Evolutionary conservation across 2,113 vertebrate genomes (phyloP).

Genomic region (Caretta caretta): DNA sequence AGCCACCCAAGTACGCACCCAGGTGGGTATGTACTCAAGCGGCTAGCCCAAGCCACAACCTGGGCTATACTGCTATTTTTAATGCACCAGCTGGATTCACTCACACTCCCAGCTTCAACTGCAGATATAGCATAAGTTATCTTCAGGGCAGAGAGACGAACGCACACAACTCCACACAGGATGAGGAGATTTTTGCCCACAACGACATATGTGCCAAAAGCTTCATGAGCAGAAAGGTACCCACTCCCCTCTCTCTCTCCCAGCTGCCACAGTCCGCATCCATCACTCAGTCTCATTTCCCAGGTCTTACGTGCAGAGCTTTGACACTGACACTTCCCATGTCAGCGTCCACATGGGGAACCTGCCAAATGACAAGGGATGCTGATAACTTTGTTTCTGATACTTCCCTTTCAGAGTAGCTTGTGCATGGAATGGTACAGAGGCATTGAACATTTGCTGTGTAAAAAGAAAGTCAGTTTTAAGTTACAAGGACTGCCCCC

Average conservation of each 20-base stretch:
- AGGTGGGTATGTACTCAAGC: not conserved
- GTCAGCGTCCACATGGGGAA: not conserved
- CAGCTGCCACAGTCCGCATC: not conserved
- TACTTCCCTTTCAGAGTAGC: not conserved
- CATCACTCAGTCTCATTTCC: not conserved
- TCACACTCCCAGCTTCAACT: not conserved
- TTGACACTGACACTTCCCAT: not conserved
- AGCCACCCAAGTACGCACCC: not conserved
- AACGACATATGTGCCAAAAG: not conserved
- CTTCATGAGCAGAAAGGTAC: not conserved
- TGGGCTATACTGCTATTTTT: not conserved
- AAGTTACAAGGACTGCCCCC: not conserved
- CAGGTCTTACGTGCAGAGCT: not conserved
- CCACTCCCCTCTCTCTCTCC: not conserved
- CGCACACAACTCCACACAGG: not conserved
- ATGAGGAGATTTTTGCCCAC: not conserved
- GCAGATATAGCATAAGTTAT: not conserved
- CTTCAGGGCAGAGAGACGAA: not conserved
- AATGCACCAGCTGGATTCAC: not conserved
- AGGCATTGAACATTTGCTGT: not conserved
- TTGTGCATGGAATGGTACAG: not conserved
- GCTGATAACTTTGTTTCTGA: not conserved
- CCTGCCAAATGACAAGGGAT: not conserved
- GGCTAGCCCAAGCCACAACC: not conserved
- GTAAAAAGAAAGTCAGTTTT: not conserved